These are phyloP conservation scores for Anseranas semipalmata DNA, from an alignment of 2,113 vertebrate genomes.

Conservation along the genomic window DNA sequence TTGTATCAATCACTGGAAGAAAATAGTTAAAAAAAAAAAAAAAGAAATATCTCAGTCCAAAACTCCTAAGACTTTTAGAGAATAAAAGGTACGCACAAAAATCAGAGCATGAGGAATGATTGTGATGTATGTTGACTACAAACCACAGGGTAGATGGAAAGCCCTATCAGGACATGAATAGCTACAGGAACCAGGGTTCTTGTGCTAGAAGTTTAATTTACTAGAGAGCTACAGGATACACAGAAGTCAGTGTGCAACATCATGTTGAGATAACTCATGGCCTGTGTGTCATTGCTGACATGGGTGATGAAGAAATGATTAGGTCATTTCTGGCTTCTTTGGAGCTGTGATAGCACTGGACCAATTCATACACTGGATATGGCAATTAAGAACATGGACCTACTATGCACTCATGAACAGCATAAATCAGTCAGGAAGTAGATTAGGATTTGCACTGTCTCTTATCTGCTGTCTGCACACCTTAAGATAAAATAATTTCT, in stretches of 20 bases:
- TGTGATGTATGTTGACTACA: neutral
- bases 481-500: neutral
- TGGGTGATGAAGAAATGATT: neutral
- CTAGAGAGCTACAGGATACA: neutral
- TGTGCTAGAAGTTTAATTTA: neutral
- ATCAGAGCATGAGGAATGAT: neutral
- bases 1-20: neutral
- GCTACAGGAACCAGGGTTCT: neutral
- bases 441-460: neutral
- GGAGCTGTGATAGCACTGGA: neutral
- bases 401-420: neutral
- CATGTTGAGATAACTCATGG: neutral
- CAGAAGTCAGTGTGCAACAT: neutral
- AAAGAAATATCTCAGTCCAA: neutral
- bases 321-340: neutral
- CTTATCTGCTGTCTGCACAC: neutral
- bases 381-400: neutral
- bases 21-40: neutral
- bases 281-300: neutral
- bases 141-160: neutral
- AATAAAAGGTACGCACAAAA: neutral
- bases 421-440: neutral
- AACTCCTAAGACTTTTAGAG: neutral
- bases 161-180: neutral
- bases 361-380: neutral